phyloP scores from a whole-genome alignment of 2,888 invertebrate genomes.

The Diaphora mendica region DNA sequence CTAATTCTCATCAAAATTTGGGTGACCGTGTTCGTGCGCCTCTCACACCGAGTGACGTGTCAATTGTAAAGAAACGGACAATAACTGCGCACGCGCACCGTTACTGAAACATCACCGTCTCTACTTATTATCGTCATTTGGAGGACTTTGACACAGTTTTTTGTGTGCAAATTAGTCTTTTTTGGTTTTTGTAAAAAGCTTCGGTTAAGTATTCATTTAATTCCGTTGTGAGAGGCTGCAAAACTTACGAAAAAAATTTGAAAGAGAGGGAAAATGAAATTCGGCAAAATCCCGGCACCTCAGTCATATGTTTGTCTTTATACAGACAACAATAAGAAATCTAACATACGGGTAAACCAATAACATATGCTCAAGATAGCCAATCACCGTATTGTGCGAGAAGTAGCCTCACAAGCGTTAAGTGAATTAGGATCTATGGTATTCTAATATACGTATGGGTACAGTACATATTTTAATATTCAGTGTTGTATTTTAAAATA shows the following conservation, averaged over 20 bases:
- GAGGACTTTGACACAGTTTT: background rate
- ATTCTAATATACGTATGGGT: too few species aligned
- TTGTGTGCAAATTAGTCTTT: background rate
- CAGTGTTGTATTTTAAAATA: too few species aligned
- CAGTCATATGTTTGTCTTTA: too few species aligned
- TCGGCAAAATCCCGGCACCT: too few species aligned
- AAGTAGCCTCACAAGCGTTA: too few species aligned
- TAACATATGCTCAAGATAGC: too few species aligned
- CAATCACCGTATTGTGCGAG: too few species aligned
- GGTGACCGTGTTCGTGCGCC: slow-evolving; percentile 45
- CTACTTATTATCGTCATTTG: slow-evolving; percentile 24
- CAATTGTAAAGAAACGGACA: slow-evolving; percentile 22
- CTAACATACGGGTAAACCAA: too few species aligned
- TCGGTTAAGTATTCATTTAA: background rate
- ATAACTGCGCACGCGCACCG: slow-evolving; percentile 37
- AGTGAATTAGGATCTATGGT: too few species aligned
- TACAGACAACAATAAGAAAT: too few species aligned
- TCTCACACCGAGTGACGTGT: slow-evolving; percentile 21
- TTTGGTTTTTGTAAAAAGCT: background rate
- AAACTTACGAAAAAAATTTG: background rate
- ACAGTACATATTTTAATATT: too few species aligned
- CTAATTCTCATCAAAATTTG: slow-evolving; percentile 27
- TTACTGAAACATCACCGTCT: slow-evolving; percentile 22
- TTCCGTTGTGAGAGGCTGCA: background rate
- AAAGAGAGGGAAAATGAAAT: too few species aligned